phyloP scores from a whole-genome alignment of 2,113 vertebrate species.

The Empidonax alnorum region DNA sequence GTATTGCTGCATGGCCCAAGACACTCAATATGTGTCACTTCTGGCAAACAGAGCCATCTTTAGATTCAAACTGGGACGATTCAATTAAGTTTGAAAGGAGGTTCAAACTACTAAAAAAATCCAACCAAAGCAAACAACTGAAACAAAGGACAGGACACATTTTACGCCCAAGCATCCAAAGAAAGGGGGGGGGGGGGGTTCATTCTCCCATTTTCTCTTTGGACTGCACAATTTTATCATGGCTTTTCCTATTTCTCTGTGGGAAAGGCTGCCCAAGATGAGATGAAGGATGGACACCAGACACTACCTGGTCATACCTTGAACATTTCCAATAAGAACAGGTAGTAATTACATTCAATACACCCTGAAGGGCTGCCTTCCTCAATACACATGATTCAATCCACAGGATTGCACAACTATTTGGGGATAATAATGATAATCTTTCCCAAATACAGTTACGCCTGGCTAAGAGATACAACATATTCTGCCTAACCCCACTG shows the following conservation, averaged over 20 bases:
- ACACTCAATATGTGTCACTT: not conserved
- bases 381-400: not conserved
- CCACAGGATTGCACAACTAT: not conserved
- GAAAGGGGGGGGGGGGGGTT: not conserved
- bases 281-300: not conserved
- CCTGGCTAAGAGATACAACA: not conserved
- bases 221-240: not conserved
- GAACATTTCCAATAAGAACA: not conserved
- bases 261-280: not conserved
- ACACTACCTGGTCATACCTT: rapidly evolving
- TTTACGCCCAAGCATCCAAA: not conserved
- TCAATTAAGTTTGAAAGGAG: not conserved
- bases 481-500: not conserved
- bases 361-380: not conserved
- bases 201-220: not conserved
- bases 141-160: not conserved
- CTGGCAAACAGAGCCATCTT: not conserved
- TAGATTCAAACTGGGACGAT: not conserved
- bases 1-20: not conserved
- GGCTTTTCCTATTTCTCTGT: not conserved
- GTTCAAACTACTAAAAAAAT: not conserved
- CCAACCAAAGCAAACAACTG: not conserved
- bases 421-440: not conserved
- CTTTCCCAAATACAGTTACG: not conserved
- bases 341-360: too few species aligned